A percentile compares a stretch with the other conserved stretches of the same genome.
Evolutionary conservation across 2,888 invertebrate species (phyloP).

Genomic region (Doris montereyensis): DNA sequence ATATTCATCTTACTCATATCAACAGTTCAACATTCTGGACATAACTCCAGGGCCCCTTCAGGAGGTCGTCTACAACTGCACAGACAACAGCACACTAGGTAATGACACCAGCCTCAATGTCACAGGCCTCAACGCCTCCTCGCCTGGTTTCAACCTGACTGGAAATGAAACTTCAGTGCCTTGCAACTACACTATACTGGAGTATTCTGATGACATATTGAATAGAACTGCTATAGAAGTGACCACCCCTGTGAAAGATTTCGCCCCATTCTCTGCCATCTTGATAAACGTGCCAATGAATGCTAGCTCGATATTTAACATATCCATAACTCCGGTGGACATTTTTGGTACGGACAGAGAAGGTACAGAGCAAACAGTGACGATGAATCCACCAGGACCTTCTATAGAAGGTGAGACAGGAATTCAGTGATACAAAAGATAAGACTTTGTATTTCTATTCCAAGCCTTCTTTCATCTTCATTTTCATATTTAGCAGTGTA

Average conservation of each 20-base stretch:
- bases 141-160: not conserved
- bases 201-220: not conserved
- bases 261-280: conserved; percentile 3
- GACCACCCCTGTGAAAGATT: not conserved
- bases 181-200: not conserved
- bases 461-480: too few relatives aligned
- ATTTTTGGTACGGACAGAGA: conserved; percentile 10
- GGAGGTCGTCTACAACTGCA: not conserved
- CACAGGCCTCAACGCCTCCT: not conserved
- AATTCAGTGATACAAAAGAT: too few relatives aligned
- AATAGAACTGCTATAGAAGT: not conserved
- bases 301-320: not conserved
- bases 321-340: conserved; percentile 13
- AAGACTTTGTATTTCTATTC: too few relatives aligned
- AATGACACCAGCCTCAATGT: not conserved
- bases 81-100: not conserved
- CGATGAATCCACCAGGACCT: conserved; percentile 15
- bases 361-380: conserved; percentile 1
- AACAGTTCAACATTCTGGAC: not conserved
- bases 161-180: not conserved
- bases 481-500: too few relatives aligned
- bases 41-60: not conserved
- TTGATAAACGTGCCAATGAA: not conserved
- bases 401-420: conserved; percentile 7
- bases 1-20: too few relatives aligned